phyloP scores from a whole-genome alignment of 1,140 invertebrate species.

The Tigriopus japonicus region DNA sequence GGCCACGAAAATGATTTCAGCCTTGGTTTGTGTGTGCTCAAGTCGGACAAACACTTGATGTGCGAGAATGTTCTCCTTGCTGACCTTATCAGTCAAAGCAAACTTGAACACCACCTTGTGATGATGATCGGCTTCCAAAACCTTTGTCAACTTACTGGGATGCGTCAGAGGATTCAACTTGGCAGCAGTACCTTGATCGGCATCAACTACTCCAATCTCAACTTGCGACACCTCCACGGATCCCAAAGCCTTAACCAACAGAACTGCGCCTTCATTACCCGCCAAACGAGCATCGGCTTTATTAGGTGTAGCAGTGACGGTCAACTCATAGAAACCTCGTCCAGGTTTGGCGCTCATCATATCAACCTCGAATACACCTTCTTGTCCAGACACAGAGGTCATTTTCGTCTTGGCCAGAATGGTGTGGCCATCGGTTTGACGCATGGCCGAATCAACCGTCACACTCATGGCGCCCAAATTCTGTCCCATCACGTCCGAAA shows the following conservation, averaged over 20 bases:
- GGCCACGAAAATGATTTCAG: constrained; percentile 80
- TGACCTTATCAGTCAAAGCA: constrained; percentile 48
- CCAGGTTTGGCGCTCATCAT: constrained; percentile 54
- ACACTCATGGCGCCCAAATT: constrained; percentile 45
- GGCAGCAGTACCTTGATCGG: constrained; percentile 60
- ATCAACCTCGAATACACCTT: constrained; percentile 57
- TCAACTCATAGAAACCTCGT: constrained; percentile 62
- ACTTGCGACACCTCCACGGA: constrained; percentile 47
- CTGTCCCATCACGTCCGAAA: constrained; percentile 67
- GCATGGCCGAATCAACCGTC: constrained; percentile 49
- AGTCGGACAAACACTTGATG: constrained; percentile 86
- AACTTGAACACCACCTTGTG: constrained; percentile 75
- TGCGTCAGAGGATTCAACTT: constrained; percentile 51
- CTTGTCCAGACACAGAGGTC: constrained; percentile 31
- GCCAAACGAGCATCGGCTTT: constrained; percentile 35
- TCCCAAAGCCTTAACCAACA: constrained; percentile 47
- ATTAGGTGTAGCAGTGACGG: constrained; percentile 41
- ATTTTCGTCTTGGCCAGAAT: constrained; percentile 47
- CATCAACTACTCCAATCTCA: constrained; percentile 46
- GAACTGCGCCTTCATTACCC: constrained; percentile 34
- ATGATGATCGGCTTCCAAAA: constrained; percentile 36
- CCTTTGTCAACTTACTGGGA: constrained; percentile 44
- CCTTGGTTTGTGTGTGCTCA: constrained; percentile 31
- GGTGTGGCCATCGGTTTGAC: constrained; percentile 49
- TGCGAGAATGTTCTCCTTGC: constrained; percentile 44